These are phyloP conservation scores for Nephrocerus scutellatus DNA, from an alignment of 2,888 invertebrate species.

Conservation along the genomic window DNA sequence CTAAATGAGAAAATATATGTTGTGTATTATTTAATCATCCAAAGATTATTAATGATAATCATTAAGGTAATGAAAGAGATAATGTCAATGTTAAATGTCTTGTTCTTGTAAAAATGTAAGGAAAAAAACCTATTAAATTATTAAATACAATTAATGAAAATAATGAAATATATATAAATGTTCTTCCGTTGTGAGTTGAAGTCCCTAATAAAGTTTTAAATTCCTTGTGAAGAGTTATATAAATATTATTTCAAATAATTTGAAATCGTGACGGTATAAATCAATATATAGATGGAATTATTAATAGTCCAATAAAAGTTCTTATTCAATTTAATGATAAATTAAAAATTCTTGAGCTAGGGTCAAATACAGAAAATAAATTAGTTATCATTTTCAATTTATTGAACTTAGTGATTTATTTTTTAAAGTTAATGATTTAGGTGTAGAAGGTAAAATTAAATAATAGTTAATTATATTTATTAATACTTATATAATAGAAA, in stretches of 20 bases:
- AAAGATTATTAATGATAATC: constrained; percentile 59
- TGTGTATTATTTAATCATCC: constrained; percentile 58
- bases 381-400: no score
- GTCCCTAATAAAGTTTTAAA: constrained; percentile 53
- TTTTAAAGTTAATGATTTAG: no score
- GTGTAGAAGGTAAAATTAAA: no score
- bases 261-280: constrained; percentile 51
- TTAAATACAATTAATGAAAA: constrained; percentile 56
- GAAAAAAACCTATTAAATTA: constrained; percentile 63
- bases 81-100: constrained; percentile 58
- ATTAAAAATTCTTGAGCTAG: no score
- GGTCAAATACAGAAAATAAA: no score
- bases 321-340: constrained; percentile 56
- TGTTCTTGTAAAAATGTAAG: constrained; percentile 64
- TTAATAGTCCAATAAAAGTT: constrained; percentile 49
- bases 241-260: constrained; percentile 50
- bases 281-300: constrained; percentile 53
- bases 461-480: no score
- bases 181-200: constrained; percentile 49
- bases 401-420: no score
- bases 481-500: no score
- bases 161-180: constrained; percentile 55
- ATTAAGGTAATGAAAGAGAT: constrained; percentile 56
- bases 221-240: constrained; percentile 51
- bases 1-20: constrained; percentile 61